Evolutionary conservation across 2,888 invertebrate genomes (phyloP), one percentile per base, ranked within the genome.

Genomic region (Caenorhabditis sulstoni): DNA sequence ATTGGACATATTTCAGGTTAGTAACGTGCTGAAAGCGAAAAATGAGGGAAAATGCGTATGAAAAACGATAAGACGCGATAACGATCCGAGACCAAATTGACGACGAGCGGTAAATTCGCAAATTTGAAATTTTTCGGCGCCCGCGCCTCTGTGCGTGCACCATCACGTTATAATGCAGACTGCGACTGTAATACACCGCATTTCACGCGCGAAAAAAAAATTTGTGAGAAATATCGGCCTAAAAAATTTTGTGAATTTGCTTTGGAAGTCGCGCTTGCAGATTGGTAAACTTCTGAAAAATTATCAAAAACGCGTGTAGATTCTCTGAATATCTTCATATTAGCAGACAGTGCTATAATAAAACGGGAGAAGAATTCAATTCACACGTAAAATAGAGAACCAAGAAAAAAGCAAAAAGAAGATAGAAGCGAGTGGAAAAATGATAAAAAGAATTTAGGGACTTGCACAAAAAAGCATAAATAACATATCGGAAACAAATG

Each of bases 1-100:
- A 65, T 86, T 87, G 5, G 88, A 82, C 88, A 59, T 29, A n/a
- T 81, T 47, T 44, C 47, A 20, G 50, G 68, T 65, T 70, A 61
- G 67, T 73, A 55, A 37, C 49, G 55, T 55, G 23, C 71, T 71
- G 71, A 44, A 73, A 73, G 1, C 35, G 1, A 8, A 14, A 52
- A 53, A 14, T 45, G 9, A 11, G 35, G 44, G n/a, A 41, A 41
- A 39, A 52, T 29, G 29, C 22, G 20, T n/a, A n/a, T 0, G 16
- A 39, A 61, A 61, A 47, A 29, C 7, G 29, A 29, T 29, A n/a
- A n/a, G n/a, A n/a, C n/a, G 29, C 12, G 22, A 12, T 20, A 14
- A 59, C 44, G n/a, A 45, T 35, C 1, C 11, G 12, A 35, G 35
- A 35, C 35, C 47, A 23, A 50, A 50, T 50, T 41, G 49, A 11